Percentiles rank a stretch among this genome's conserved stretches.
Conservation (phyloP, 2,113 vertebrate species). For the Spea bombifrons region DNA sequence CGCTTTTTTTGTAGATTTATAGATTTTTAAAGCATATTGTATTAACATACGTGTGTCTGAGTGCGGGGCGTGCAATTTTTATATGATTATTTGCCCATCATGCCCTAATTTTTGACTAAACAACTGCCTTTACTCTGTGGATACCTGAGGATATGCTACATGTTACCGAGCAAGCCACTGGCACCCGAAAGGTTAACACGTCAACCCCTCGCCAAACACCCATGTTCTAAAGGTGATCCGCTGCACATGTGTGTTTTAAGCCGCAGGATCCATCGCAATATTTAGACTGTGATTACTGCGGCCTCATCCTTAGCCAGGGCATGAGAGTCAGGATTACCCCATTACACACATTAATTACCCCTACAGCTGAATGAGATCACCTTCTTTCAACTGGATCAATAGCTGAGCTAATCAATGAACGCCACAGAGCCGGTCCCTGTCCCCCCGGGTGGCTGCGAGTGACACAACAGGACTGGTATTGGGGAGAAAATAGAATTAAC, state of each 20-base stretch:
- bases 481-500: slow-evolving; percentile 3
- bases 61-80: too few species aligned
- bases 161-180: too few species aligned
- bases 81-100: too few species aligned
- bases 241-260: not conserved
- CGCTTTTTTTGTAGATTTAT: too few species aligned
- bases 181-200: not conserved
- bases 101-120: too few species aligned
- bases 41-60: too few species aligned
- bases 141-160: too few species aligned
- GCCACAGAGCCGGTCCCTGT: not conserved
- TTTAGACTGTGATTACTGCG: not conserved
- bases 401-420: not conserved
- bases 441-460: not conserved
- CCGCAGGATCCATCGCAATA: not conserved
- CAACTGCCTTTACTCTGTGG: too few species aligned
- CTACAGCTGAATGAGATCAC: not conserved
- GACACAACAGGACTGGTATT: not conserved
- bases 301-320: not conserved
- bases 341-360: slow-evolving; percentile 32
- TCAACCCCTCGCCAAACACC: not conserved
- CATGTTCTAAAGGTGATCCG: not conserved
- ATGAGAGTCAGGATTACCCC: slow-evolving; percentile 3
- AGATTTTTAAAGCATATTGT: too few species aligned
- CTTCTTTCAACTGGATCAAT: slow-evolving; percentile 4